Evolutionary conservation across 2,888 invertebrate genomes (phyloP), one percentile per base, ranked within the genome.

Genomic region (Muscina levida): DNA sequence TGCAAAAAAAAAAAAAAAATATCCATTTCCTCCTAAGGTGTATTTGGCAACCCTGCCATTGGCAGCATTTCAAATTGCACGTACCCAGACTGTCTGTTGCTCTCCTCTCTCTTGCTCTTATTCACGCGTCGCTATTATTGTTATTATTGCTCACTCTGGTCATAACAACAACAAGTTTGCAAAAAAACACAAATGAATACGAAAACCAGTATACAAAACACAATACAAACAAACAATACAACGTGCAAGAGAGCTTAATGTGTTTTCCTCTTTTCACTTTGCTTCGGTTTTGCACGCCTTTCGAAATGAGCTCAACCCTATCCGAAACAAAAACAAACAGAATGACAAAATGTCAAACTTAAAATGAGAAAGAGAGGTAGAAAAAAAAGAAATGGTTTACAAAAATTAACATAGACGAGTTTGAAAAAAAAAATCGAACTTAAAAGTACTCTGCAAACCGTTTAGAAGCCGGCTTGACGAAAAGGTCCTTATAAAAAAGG

Each of bases 221-320:
- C 66, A 59, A n/a, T n/a, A n/a, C n/a, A n/a, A n/a, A n/a, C n/a
- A 62, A 62, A 62, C 42, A 42, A 62, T 67, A 39, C 57, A 74
- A 74, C 74, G 74, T 74, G 74, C 74, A 37, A 67, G 74, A 73
- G 73, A 73, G 72, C 19, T n/a, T n/a, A n/a, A n/a, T n/a, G n/a
- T n/a, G n/a, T n/a, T n/a, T n/a, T n/a, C n/a, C n/a, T n/a, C n/a
- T n/a, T n/a, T n/a, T n/a, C n/a, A n/a, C n/a, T n/a, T n/a, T n/a
- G n/a, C n/a, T n/a, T n/a, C 26, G 10, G 22, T 53, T 53, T 53
- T 53, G 53, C 53, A 53, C 53, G 53, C 53, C 53, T 22, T 53
- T 53, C 53, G 24, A 53, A 22, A 22, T 53, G 24, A 17, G 8
- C 31, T 31, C 22, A 48, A 48, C 5, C 19, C 46, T 15, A 46